These are phyloP conservation scores for Gobius niger DNA, from an alignment of 2,113 vertebrate genomes.

Conservation along the genomic window DNA sequence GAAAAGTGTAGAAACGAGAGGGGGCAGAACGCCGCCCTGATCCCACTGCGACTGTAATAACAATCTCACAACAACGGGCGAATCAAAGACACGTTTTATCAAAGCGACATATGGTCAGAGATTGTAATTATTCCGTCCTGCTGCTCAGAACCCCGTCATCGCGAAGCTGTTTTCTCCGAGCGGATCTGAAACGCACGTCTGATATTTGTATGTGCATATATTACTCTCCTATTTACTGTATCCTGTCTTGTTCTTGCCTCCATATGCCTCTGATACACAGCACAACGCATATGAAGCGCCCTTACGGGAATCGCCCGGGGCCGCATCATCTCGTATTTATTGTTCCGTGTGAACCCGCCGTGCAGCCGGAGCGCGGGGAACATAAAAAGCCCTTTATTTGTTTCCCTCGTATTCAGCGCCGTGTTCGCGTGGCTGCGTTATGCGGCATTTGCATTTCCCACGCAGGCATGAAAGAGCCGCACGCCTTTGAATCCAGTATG, in stretches of 20 bases:
- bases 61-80: background rate
- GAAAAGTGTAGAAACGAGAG: background rate
- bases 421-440: constrained; percentile 21
- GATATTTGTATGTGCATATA: background rate
- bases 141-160: background rate
- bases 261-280: constrained; percentile 6
- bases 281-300: constrained; percentile 30
- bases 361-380: constrained; percentile 24
- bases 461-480: constrained; percentile 48
- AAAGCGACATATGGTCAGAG: constrained; percentile 1
- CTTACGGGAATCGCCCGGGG: constrained; percentile 44
- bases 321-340: constrained; percentile 55
- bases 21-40: background rate
- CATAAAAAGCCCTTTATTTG: constrained; percentile 51
- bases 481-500: constrained; percentile 35
- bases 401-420: constrained; percentile 37
- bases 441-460: constrained; percentile 56
- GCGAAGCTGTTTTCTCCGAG: background rate
- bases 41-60: background rate
- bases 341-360: constrained; percentile 35
- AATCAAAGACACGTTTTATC: background rate
- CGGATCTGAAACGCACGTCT: background rate
- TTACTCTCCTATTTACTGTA: background rate
- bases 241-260: constrained; percentile 14
- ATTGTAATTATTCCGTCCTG: background rate